Percentiles rank a stretch among this genome's conserved stretches.
These are phyloP conservation scores for Ectemnius cavifrons DNA, from an alignment of 2,888 invertebrate genomes.

Conservation along the genomic window DNA sequence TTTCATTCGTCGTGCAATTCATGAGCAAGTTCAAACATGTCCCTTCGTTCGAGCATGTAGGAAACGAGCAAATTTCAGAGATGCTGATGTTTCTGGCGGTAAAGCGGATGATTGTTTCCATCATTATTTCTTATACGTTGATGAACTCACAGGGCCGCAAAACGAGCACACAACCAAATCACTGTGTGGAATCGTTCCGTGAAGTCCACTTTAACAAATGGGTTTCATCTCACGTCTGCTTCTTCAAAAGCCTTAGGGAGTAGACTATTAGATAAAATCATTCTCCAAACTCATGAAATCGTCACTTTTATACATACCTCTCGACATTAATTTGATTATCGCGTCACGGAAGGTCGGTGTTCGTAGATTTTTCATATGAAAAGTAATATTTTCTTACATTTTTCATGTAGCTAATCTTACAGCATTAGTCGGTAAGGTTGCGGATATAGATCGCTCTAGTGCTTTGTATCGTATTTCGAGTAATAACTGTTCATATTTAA, in stretches of 20 bases:
- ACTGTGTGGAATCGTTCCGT: slow-evolving; percentile 20
- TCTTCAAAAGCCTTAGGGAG: slow-evolving; percentile 42
- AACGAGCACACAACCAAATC: slow-evolving; percentile 59
- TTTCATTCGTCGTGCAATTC: slow-evolving; percentile 54
- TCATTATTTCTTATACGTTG: slow-evolving; percentile 22
- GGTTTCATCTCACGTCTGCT: slow-evolving; percentile 25
- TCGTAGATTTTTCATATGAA: slow-evolving; percentile 40
- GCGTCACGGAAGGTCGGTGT: slow-evolving; percentile 15
- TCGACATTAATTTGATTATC: slow-evolving; percentile 31
- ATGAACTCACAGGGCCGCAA: slow-evolving; percentile 22
- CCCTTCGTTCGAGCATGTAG: slow-evolving; percentile 34
- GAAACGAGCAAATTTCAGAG: slow-evolving; percentile 39
- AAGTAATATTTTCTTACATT: slow-evolving; percentile 54
- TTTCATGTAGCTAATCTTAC: slow-evolving; percentile 34
- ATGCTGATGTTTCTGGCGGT: slow-evolving; percentile 44
- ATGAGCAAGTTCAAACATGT: slow-evolving; percentile 40
- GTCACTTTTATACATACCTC: slow-evolving; percentile 24
- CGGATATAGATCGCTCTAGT: slow-evolving; percentile 46
- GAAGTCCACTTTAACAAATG: slow-evolving; percentile 20
- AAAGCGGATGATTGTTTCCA: slow-evolving; percentile 37
- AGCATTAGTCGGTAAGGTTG: slow-evolving; percentile 34
- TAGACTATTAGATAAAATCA: slow-evolving; percentile 32
- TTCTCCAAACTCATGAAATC: slow-evolving; percentile 20
- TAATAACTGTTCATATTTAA: slow-evolving; percentile 55
- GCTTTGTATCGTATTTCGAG: slow-evolving; percentile 52